Percentiles rank a stretch among this genome's conserved stretches.
Conservation (phyloP, 2,113 vertebrate genomes). For the Corythornis vintsioides region DNA sequence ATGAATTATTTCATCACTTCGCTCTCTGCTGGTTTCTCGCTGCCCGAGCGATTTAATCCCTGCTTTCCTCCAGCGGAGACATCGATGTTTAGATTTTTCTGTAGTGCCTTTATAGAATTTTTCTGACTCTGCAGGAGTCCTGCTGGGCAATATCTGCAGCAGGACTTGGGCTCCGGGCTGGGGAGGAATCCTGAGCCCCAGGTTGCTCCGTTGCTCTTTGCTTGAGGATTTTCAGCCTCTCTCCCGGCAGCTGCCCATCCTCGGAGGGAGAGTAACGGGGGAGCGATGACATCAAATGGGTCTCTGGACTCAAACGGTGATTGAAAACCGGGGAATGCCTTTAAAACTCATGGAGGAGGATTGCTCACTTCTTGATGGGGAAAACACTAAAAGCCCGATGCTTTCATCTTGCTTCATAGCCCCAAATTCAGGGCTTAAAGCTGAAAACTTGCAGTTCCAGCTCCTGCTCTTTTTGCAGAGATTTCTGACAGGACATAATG, state of each 20-base stretch:
- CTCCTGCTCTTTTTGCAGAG: neutral
- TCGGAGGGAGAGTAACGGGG: neutral
- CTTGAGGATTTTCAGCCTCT: neutral
- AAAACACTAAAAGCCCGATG: neutral
- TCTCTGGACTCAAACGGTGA: neutral
- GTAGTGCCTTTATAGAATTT: neutral
- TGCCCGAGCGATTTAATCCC: neutral
- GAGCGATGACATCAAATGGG: neutral
- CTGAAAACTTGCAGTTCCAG: conserved; percentile 41
- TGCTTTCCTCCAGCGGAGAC: neutral
- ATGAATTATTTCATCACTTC: neutral
- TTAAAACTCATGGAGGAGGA: neutral
- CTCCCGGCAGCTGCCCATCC: neutral
- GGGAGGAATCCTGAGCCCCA: neutral
- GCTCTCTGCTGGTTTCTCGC: neutral
- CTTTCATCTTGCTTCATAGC: conserved; percentile 32
- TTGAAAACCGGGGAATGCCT: neutral
- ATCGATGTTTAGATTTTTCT: neutral
- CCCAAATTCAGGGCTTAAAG: conserved; percentile 21
- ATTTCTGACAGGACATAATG: conserved; percentile 29
- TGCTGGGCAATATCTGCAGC: neutral
- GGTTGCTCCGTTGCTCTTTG: rapidly evolving
- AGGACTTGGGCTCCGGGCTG: neutral
- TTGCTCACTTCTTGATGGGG: neutral
- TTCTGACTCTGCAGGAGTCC: neutral